These are phyloP conservation scores for Coturnix japonica DNA, from an alignment of 2,113 vertebrate species.

Conservation along the genomic window DNA sequence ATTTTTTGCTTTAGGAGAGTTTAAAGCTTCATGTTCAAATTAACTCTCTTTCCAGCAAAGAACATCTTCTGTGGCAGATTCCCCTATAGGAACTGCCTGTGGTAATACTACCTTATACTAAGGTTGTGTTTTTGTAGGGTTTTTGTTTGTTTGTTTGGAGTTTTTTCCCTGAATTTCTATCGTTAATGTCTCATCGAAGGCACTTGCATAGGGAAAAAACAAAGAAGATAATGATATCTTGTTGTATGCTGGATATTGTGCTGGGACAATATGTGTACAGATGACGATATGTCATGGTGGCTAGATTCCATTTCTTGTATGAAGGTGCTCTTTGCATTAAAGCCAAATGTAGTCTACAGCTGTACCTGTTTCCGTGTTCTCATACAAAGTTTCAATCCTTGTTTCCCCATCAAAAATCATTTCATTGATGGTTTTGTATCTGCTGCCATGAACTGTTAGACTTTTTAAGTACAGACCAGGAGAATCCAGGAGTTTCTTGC, in stretches of 20 bases:
- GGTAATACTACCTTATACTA: not conserved
- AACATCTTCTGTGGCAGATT: not conserved
- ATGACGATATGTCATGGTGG: not conserved
- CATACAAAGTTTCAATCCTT: not conserved
- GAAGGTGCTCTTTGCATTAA: not conserved
- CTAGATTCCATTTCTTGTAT: not conserved
- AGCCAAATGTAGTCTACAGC: slow-evolving; percentile 46
- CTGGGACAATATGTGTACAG: not conserved
- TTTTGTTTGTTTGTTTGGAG: no score
- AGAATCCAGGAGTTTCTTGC: slow-evolving; percentile 25
- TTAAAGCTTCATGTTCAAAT: not conserved
- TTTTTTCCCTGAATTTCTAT: not conserved
- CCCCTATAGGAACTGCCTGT: not conserved
- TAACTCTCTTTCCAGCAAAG: slow-evolving; percentile 12
- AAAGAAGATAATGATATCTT: not conserved
- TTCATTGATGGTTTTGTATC: slow-evolving; percentile 14
- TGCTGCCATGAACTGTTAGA: not conserved
- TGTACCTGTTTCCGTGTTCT: slow-evolving; percentile 5
- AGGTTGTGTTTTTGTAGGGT: not conserved
- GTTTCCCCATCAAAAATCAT: not conserved
- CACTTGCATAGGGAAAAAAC: rapidly evolving
- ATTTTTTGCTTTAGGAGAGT: slow-evolving; percentile 5
- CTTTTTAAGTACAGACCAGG: slow-evolving; percentile 5
- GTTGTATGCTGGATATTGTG: not conserved
- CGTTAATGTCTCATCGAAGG: not conserved